Conservation (phyloP, 2,797 vertebrate species). For the Tympanoctomys barrerae region DNA sequence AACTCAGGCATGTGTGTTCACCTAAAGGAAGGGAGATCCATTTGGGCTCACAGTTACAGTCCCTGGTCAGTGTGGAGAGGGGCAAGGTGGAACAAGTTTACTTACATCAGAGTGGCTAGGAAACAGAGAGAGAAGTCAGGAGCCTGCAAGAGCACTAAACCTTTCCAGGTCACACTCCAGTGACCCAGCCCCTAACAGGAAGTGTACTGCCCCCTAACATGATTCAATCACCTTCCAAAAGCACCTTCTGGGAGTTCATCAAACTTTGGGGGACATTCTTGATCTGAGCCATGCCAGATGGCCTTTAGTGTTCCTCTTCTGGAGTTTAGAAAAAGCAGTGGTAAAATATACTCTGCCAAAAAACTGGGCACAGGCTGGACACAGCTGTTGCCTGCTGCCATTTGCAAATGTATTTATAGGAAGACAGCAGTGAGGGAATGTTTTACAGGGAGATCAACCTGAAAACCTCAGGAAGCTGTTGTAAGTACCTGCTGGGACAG, state of each 20-base stretch:
- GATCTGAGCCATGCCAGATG: not conserved
- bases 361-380: not conserved
- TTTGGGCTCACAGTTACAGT: not conserved
- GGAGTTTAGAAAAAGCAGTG: not conserved
- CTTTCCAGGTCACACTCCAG: not conserved
- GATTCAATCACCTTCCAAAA: not conserved
- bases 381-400: rapidly evolving
- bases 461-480: not conserved
- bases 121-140: not conserved
- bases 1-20: not conserved
- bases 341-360: not conserved
- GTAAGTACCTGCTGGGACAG: rapidly evolving
- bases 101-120: not conserved
- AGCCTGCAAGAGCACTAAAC: not conserved
- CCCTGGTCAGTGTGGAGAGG: not conserved
- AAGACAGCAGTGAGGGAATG: not conserved
- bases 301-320: not conserved
- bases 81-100: not conserved
- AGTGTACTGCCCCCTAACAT: not conserved
- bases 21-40: not conserved
- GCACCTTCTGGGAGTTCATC: not conserved
- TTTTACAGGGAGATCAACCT: not conserved
- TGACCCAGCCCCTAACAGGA: not conserved
- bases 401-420: not conserved
- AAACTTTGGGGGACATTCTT: not conserved